A percentile compares a stretch with the other conserved stretches of the same genome.
These are phyloP conservation scores for Acinonyx jubatus DNA, from an alignment of 2,113 vertebrate genomes.

Conservation along the genomic window DNA sequence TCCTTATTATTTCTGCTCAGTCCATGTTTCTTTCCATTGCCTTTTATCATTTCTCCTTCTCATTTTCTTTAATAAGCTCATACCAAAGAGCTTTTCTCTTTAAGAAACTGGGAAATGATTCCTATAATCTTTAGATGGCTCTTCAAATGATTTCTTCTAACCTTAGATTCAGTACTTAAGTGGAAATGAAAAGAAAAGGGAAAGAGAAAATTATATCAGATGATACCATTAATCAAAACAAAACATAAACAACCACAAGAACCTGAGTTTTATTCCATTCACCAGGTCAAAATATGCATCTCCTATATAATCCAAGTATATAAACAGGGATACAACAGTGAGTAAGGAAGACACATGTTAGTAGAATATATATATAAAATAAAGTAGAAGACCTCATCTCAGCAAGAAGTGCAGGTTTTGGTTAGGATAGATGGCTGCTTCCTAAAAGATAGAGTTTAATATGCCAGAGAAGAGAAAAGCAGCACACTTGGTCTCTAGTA, in stretches of 20 bases:
- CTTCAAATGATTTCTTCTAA: slow-evolving; percentile 17
- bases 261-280: not conserved
- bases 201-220: slow-evolving; percentile 15
- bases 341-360: not conserved
- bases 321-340: not conserved
- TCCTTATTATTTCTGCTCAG: slow-evolving; percentile 40
- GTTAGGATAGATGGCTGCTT: not conserved
- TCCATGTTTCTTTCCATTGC: not conserved
- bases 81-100: not conserved
- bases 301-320: not conserved
- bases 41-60: slow-evolving; percentile 26
- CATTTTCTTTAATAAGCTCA: slow-evolving; percentile 39
- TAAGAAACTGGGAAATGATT: slow-evolving; percentile 47
- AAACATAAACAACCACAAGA: slow-evolving; percentile 43
- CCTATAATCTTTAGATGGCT: not conserved
- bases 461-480: not conserved
- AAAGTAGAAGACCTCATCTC: not conserved
- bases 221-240: slow-evolving; percentile 15
- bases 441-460: not conserved
- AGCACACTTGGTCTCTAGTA: not conserved
- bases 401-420: slow-evolving; percentile 12
- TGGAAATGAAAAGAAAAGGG: slow-evolving; percentile 20
- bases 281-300: not conserved
- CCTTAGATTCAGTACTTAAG: not conserved
- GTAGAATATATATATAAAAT: not conserved